Evolutionary conservation across 1,140 invertebrate genomes (phyloP), one percentile per base, ranked within the genome.

Genomic region (Ericerus pela): DNA sequence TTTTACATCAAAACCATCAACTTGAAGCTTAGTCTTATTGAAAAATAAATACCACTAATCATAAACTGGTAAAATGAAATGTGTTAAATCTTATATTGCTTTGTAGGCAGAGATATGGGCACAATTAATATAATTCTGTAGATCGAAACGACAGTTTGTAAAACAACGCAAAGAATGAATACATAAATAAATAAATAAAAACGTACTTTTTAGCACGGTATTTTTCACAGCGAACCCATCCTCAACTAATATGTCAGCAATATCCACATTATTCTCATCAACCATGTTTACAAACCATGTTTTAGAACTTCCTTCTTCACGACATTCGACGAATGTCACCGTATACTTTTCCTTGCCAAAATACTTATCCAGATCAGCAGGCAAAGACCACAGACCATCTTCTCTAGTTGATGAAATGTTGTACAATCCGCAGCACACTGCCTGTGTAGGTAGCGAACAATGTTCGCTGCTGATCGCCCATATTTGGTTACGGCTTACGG

Each of bases 371-470:
- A 78, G 71, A 22, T 70, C 69, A 11, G 58, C 12, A 10, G 52
- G 61, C 36, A 73, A 67, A 24, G 52, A 24, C 59, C 59, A 62
- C 3, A 72, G 70, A 1, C 66, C 68, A 33, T 68, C 70, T 1
- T 66, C 67, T 33, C 68, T 70, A 16, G 64, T 66, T 1, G 79
- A 76, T 12, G 69, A 58, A 2, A 85, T 71, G 30, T 76, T 74
- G 14, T 72, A 65, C 18, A 88, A 67, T 0, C 73, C 70, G 65
- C 84, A 87, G 18, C 73, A 70, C 2, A 84, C 70, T 0, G 80
- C 81, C 71, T 84, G 78, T 51, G 75, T 78, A 0, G 84, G 82
- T 10, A 85, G 59, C n/a, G 72, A 67, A 62, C 80, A 73, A 26
- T 82, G 76, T 58, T 79, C 73, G 26, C 70, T 72, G 53, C 84